Conservation (phyloP, 2,888 invertebrate species). For the Athalia cordata region DNA sequence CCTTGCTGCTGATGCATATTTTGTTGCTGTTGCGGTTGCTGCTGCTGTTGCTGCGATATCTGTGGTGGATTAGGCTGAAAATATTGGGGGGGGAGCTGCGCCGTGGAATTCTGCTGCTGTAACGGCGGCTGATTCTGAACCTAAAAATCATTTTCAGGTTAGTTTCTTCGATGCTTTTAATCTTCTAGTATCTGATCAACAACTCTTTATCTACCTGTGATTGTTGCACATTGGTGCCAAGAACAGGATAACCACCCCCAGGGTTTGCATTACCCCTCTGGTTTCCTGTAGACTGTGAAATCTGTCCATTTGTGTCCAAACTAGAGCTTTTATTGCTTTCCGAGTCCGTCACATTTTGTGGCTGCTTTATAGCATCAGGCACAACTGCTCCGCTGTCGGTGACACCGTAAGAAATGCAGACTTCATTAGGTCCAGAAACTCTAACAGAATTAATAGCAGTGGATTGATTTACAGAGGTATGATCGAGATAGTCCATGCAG, state of each 20-base stretch:
- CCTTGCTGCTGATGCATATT: slow-evolving; percentile 58
- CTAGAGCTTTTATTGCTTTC: not conserved
- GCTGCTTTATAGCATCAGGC: slow-evolving; percentile 63
- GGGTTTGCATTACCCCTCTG: no score
- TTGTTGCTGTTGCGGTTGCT: slow-evolving; percentile 70
- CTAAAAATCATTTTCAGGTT: no score
- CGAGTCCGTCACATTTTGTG: slow-evolving; percentile 28
- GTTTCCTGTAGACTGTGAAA: no score
- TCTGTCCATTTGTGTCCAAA: no score
- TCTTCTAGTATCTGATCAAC: no score
- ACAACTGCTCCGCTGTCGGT: slow-evolving; percentile 69
- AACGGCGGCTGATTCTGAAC: slow-evolving; percentile 72
- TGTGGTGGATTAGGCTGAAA: no score
- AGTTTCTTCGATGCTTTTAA: no score
- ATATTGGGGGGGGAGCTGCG: no score
- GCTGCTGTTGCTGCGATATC: slow-evolving; percentile 75
- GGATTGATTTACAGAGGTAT: slow-evolving; percentile 76
- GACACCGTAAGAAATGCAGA: slow-evolving; percentile 71
- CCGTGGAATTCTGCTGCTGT: slow-evolving; percentile 59
- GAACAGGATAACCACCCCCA: no score
- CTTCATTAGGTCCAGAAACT: slow-evolving; percentile 68
- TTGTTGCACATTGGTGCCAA: no score
- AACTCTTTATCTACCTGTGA: not conserved
- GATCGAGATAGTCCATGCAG: slow-evolving; percentile 95
- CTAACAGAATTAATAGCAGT: slow-evolving; percentile 66